Evolutionary conservation across 2,797 vertebrate species (phyloP).

Genomic region (Diceros bicornis): DNA sequence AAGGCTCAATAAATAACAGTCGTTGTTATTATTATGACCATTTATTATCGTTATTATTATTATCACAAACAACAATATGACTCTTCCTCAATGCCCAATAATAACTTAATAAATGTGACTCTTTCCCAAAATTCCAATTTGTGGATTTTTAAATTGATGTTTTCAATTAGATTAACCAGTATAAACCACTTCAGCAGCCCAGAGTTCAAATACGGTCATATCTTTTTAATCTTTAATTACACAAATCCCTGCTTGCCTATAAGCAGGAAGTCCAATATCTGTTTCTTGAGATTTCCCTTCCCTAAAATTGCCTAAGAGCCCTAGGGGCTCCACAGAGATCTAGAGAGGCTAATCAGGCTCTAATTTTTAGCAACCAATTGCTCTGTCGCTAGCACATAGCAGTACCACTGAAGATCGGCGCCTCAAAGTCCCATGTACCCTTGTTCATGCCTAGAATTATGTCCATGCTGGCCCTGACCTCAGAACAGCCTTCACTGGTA

Average conservation of each 20-base stretch:
- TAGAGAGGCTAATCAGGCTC: neutral
- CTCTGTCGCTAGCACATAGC: neutral
- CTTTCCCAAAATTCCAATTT: slow-evolving; percentile 1
- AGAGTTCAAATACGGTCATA: neutral
- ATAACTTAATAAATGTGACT: slow-evolving; percentile 24
- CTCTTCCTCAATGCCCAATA: neutral
- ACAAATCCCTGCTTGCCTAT: neutral
- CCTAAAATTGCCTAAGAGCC: neutral
- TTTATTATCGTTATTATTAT: neutral
- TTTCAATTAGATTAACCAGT: slow-evolving; percentile 30
- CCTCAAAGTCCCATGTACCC: neutral
- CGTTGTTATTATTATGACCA: neutral
- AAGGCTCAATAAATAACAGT: neutral
- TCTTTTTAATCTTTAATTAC: slow-evolving; percentile 50
- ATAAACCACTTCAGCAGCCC: neutral
- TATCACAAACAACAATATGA: neutral
- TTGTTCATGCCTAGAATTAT: neutral
- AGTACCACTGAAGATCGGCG: neutral
- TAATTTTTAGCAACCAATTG: neutral
- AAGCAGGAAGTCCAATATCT: neutral
- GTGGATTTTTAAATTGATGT: neutral
- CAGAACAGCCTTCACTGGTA: neutral
- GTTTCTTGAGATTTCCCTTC: neutral
- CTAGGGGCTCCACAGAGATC: neutral
- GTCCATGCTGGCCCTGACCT: neutral